Evolutionary conservation across 2,797 vertebrate species (phyloP), one percentile per base, ranked within the genome.

Genomic region (Lerista edwardsae): DNA sequence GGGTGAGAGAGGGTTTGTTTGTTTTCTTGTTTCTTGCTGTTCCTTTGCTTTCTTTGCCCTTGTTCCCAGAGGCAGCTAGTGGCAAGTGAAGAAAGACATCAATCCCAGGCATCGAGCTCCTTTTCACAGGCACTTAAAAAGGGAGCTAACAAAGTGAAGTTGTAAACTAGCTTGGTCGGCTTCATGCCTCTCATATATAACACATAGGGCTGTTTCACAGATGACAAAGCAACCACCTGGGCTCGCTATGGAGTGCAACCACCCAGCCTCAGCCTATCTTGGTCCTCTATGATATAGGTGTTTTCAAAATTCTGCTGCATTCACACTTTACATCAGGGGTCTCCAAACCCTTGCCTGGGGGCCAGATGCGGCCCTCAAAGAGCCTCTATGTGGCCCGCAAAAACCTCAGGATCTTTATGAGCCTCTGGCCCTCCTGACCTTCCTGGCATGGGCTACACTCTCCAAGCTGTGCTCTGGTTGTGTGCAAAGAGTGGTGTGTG

Each of bases 21-120:
- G 81, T 79, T 79, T 68, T 83, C 44, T 27, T 74, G 25, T 51
- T 89, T 91, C 87, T 90, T 89, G 84, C 88, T 86, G 91, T 91
- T 79, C 83, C 77, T 91, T 89, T 86, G 80, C 47, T 6, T 79
- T 0, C 44, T 84, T 91, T 90, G 83, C 61, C 44, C 31, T 91
- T 93, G 83, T 85, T 92, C 88, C 89, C 62, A 76, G 78, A 87
- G 76, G 61, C 71, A 87, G 86, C 34, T 79, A 75, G 29, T 51
- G 27, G 31, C 83, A 87, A 91, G 75, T 77, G 80, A 89, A 90
- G 85, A 84, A 90, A 92, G 86, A 84, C 67, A 23, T 41, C 86
- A 84, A 82, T 68, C 59, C 34, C 62, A 83, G 67, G 68, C 1
- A 65, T 74, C 36, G 64, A 84, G 84, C 51, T 19, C 4, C 62